phyloP scores from a whole-genome alignment of 1,140 invertebrate genomes.

The Probaryconus sp. region DNA sequence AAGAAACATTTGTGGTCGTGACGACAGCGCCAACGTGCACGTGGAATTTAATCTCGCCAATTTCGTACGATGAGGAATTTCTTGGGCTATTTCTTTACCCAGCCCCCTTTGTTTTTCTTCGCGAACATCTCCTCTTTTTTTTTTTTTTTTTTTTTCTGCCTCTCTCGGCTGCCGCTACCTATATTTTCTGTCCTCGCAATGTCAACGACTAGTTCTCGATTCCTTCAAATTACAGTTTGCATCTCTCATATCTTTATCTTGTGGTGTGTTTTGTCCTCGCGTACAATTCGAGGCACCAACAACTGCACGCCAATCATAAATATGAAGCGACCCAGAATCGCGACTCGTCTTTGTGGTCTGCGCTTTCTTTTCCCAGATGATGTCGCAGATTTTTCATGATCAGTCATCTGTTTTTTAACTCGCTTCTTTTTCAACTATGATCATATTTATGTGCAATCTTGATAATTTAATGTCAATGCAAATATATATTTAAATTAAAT shows the following conservation, averaged over 20 bases:
- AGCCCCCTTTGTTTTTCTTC: slow-evolving; percentile 20
- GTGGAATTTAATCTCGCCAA: slow-evolving; percentile 54
- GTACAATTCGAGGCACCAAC: slow-evolving; percentile 5
- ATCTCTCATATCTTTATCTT: slow-evolving; percentile 24
- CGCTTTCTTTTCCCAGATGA: slow-evolving; percentile 2
- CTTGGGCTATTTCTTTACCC: slow-evolving; percentile 41
- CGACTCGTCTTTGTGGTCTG: slow-evolving; percentile 11
- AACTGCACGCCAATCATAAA: slow-evolving; percentile 24
- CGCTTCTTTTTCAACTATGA: too few species aligned
- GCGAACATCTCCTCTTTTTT: slow-evolving; percentile 6
- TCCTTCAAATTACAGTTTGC: slow-evolving; percentile 40
- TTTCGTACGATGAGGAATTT: slow-evolving; percentile 56
- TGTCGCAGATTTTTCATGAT: neutral
- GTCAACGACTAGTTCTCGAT: slow-evolving; percentile 9
- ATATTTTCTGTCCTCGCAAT: slow-evolving; percentile 44
- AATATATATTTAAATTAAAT: too few species aligned
- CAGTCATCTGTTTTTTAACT: neutral
- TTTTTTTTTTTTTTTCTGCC: slow-evolving; percentile 42
- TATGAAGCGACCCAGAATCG: slow-evolving; percentile 10
- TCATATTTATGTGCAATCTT: too few species aligned
- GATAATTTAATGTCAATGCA: too few species aligned
- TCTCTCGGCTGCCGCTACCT: slow-evolving; percentile 25
- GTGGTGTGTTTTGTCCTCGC: slow-evolving; percentile 21
- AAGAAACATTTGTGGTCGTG: slow-evolving; percentile 52
- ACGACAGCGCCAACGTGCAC: slow-evolving; percentile 29